Evolutionary conservation across 2,888 invertebrate genomes (phyloP).

Genomic region (Athalia circularis): DNA sequence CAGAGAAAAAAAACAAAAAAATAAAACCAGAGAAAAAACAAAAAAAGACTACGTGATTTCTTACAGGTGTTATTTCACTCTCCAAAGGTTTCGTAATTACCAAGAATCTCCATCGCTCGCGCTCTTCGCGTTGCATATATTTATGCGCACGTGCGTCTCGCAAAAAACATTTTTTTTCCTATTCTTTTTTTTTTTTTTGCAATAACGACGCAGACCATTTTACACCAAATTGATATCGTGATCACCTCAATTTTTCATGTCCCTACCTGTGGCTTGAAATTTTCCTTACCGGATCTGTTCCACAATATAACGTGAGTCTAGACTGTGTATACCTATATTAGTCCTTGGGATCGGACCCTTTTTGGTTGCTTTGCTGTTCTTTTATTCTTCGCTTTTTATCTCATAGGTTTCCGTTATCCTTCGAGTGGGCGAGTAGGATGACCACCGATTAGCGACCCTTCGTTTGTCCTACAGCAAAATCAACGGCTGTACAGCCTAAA

Average conservation of each 20-base stretch:
- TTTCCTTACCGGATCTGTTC: background rate
- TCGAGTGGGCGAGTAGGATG: conserved; percentile 10
- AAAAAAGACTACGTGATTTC: background rate
- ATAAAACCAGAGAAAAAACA: background rate
- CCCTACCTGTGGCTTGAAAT: no score
- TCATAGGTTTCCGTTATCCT: conserved; percentile 30
- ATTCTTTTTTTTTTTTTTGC: no score
- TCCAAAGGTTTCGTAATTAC: conserved; percentile 29
- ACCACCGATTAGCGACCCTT: conserved; percentile 44
- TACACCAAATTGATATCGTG: no score
- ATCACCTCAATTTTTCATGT: no score
- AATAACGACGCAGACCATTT: no score
- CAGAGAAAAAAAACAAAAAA: no score
- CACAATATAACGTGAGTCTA: conserved; percentile 16
- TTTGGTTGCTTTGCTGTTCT: conserved; percentile 4
- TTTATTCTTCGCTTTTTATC: background rate
- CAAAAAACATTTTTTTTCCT: no score
- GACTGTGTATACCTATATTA: background rate
- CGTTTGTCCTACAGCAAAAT: background rate
- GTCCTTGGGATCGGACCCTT: conserved; percentile 22
- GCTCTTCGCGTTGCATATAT: conserved; percentile 1
- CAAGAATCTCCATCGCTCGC: conserved; percentile 13
- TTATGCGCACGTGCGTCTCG: conserved; percentile 25
- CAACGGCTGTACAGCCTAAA: background rate
- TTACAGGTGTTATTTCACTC: conserved; percentile 25